Base-by-base conservation (phyloP, 2,888 invertebrate species). In the Dioctria linearis region DNA sequence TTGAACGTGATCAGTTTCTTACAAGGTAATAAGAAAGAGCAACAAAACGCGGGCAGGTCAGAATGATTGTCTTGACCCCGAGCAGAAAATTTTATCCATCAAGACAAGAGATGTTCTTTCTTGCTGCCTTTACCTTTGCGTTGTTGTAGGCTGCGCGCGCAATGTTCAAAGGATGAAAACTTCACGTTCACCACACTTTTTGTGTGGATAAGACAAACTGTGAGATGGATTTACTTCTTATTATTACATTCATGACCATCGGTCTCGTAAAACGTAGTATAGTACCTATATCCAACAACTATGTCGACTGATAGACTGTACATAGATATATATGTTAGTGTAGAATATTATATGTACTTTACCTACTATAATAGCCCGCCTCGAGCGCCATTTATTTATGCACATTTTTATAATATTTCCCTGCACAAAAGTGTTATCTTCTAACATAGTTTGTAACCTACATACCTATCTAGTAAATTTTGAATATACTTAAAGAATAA, bases 1-100 rank as follows among this genome's bases (percentile, higher is more conserved):
- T 69, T 49, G 67, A 76, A 79, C 81, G 81, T 81, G 81, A 81
- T 71, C 79, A 73, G 42, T 57, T 25, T 73, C 59, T 40, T 39
- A 37, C 4, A 61, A 8, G 9, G 61, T 5, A 25, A 42, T 11
- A 13, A 8, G 73, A 73, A 42, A 42, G 37, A 5, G 39, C 13
- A 39, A 67, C 4, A 39, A 11, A 57, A 69, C 67, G 25, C 25
- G 25, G 78, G 54, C 42, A 78, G 78, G 65, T 78, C 78, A 78
- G 42, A 78, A 78, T 78, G 65, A 78, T 78, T 78, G 78, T 65
- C 65, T 78, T 78, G 65, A 65, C 61, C 78, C 40, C 65, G 42
- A 59, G 57, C 73, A 59, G 57, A 73, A 25, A 73, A 73, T 73
- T 73, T 73, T 57, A 73, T 71, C 71, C 54, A 42, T 57, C 73